Evolutionary conservation across 2,888 invertebrate genomes (phyloP).

Genomic region (Drosophila nr. medialis): DNA sequence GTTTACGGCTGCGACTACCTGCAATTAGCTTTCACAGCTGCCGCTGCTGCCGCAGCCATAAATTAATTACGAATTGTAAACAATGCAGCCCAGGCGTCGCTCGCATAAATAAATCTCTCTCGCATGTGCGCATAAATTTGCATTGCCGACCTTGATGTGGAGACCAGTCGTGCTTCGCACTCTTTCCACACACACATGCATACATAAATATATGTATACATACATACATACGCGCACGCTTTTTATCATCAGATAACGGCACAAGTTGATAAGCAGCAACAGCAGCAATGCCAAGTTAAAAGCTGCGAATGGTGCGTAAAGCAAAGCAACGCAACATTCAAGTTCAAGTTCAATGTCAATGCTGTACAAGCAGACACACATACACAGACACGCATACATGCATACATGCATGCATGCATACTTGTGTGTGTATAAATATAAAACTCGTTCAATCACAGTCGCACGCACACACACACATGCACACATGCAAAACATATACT

Average conservation of each 20-base stretch:
- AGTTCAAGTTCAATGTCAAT: conserved; percentile 78
- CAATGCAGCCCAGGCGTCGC: conserved; percentile 69
- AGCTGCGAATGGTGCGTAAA: conserved; percentile 56
- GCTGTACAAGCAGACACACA: conserved; percentile 36
- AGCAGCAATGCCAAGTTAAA: conserved; percentile 15
- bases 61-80: conserved; percentile 75
- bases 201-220: neutral
- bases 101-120: conserved; percentile 71
- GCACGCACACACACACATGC: conserved; percentile 5
- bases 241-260: conserved; percentile 65
- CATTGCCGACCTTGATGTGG: conserved; percentile 63
- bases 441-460: conserved; percentile 72
- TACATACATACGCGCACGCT: conserved; percentile 1
- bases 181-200: neutral
- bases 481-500: conserved; percentile 31
- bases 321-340: conserved; percentile 49
- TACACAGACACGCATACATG: conserved; percentile 47
- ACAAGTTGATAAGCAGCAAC: conserved; percentile 60
- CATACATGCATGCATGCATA: conserved; percentile 6
- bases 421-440: conserved; percentile 35
- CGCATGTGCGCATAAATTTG: conserved; percentile 75
- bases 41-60: conserved; percentile 48
- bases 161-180: neutral
- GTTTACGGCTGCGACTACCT: conserved; percentile 49
- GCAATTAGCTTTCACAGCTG: conserved; percentile 72